A percentile compares a stretch with the other conserved stretches of the same genome.
phyloP scores from a whole-genome alignment of 1,140 invertebrate genomes.

The Zaprionus capensis region DNA sequence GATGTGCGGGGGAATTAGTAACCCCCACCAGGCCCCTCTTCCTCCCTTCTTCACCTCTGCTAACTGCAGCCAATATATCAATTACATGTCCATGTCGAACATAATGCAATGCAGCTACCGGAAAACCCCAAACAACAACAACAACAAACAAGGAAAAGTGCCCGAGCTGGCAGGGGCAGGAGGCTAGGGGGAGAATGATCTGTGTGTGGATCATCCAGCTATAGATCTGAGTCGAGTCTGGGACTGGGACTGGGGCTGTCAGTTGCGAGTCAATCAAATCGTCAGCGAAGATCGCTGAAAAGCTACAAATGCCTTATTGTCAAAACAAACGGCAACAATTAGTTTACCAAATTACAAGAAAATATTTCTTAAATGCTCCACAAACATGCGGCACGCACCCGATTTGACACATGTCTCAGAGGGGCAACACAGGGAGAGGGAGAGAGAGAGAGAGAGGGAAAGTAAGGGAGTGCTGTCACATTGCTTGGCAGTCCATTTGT shows the following conservation, averaged over 20 bases:
- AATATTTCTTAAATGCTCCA: slow-evolving; percentile 81
- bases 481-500: slow-evolving; percentile 68
- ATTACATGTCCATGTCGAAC: slow-evolving; percentile 72
- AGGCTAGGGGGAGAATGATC: neutral
- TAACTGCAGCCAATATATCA: slow-evolving; percentile 71
- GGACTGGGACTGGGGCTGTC: slow-evolving; percentile 52
- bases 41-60: neutral
- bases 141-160: slow-evolving; percentile 44
- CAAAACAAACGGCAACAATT: slow-evolving; percentile 81
- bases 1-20: slow-evolving; percentile 20
- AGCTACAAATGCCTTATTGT: slow-evolving; percentile 83
- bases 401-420: slow-evolving; percentile 71
- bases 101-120: slow-evolving; percentile 67
- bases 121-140: slow-evolving; percentile 61
- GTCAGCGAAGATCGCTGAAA: slow-evolving; percentile 64
- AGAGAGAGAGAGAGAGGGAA: neutral
- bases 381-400: slow-evolving; percentile 60
- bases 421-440: slow-evolving; percentile 12
- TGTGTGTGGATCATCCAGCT: neutral
- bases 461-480: slow-evolving; percentile 23
- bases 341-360: slow-evolving; percentile 84
- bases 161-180: neutral
- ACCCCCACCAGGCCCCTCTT: neutral
- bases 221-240: slow-evolving; percentile 3
- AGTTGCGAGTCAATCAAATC: slow-evolving; percentile 74